phyloP scores from a whole-genome alignment of 2,888 invertebrate genomes.

The Synanthedon formicaeformis region DNA sequence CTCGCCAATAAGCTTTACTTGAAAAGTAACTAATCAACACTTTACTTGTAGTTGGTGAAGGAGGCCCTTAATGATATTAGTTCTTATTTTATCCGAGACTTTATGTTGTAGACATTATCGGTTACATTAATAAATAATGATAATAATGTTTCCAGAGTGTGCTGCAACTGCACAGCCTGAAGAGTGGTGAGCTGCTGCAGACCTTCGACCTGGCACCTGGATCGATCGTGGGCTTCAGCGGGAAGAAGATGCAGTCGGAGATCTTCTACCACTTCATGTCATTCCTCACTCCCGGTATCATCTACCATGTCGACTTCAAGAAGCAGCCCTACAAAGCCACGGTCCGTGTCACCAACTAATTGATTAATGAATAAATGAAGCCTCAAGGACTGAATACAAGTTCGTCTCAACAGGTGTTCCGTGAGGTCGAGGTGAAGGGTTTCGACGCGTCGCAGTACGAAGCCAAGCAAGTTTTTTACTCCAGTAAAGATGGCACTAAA shows the following conservation, averaged over 20 bases:
- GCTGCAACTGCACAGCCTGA: slow-evolving; percentile 82
- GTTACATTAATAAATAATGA: not conserved
- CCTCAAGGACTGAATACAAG: too few relatives aligned
- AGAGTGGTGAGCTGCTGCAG: slow-evolving; percentile 77
- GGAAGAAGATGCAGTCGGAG: slow-evolving; percentile 86
- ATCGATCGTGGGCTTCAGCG: slow-evolving; percentile 85
- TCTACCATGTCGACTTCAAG: slow-evolving; percentile 87
- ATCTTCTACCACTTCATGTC: slow-evolving; percentile 96
- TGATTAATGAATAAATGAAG: too few relatives aligned
- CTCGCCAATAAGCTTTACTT: too few relatives aligned
- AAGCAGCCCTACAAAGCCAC: slow-evolving; percentile 73
- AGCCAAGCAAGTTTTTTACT: slow-evolving; percentile 91
- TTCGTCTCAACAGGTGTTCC: slow-evolving; percentile 72
- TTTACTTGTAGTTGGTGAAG: too few relatives aligned
- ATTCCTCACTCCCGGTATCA: slow-evolving; percentile 88
- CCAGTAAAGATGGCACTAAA: slow-evolving; percentile 92
- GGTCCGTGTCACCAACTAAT: slow-evolving; percentile 34
- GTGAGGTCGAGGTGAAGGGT: slow-evolving; percentile 87
- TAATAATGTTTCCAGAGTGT: slow-evolving; percentile 77
- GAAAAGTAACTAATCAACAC: too few relatives aligned
- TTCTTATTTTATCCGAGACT: not conserved
- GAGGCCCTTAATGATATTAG: too few relatives aligned
- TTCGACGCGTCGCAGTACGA: slow-evolving; percentile 83
- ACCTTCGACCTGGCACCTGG: slow-evolving; percentile 89
- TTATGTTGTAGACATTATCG: not conserved